Percentiles rank a stretch among this genome's conserved stretches.
These are phyloP conservation scores for Tyria jacobaeae DNA, from an alignment of 2,888 invertebrate species.

Conservation along the genomic window DNA sequence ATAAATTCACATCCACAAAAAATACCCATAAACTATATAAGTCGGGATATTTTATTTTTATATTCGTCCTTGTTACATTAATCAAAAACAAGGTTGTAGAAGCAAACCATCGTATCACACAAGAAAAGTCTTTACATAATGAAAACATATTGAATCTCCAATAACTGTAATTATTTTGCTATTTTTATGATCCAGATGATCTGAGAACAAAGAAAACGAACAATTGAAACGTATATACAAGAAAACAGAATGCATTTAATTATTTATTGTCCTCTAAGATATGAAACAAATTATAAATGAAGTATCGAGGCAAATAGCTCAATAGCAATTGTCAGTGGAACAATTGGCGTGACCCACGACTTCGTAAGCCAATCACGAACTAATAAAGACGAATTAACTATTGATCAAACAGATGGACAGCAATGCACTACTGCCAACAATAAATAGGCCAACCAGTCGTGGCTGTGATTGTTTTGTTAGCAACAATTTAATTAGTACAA, in stretches of 20 bases:
- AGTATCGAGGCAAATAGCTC: slow-evolving; percentile 61
- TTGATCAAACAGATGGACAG: slow-evolving; percentile 65
- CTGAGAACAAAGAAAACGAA: slow-evolving; percentile 33
- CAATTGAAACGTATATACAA: slow-evolving; percentile 27
- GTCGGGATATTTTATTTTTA: not conserved
- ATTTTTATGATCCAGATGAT: slow-evolving; percentile 30
- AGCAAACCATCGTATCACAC: slow-evolving; percentile 2
- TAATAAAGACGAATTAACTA: slow-evolving; percentile 80
- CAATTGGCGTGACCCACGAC: slow-evolving; percentile 72
- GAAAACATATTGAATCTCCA: slow-evolving; percentile 19
- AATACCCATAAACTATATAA: no score
- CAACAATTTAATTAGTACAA: slow-evolving; percentile 17
- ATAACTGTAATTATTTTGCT: slow-evolving; percentile 23
- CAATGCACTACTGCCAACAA: slow-evolving; percentile 48
- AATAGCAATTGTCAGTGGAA: slow-evolving; percentile 63
- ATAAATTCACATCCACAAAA: no score
- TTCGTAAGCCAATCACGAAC: slow-evolving; percentile 78
- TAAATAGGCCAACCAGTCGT: slow-evolving; percentile 42
- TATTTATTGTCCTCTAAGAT: slow-evolving; percentile 37
- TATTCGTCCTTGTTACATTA: no score
- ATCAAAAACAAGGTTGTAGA: no score
- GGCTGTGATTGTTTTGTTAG: slow-evolving; percentile 29
- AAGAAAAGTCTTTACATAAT: slow-evolving; percentile 10
- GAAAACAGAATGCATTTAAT: slow-evolving; percentile 38
- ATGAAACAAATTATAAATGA: slow-evolving; percentile 48